A percentile compares a stretch with the other conserved stretches of the same genome.
phyloP scores from a whole-genome alignment of 2,113 vertebrate species.

The Alethe castanea region DNA sequence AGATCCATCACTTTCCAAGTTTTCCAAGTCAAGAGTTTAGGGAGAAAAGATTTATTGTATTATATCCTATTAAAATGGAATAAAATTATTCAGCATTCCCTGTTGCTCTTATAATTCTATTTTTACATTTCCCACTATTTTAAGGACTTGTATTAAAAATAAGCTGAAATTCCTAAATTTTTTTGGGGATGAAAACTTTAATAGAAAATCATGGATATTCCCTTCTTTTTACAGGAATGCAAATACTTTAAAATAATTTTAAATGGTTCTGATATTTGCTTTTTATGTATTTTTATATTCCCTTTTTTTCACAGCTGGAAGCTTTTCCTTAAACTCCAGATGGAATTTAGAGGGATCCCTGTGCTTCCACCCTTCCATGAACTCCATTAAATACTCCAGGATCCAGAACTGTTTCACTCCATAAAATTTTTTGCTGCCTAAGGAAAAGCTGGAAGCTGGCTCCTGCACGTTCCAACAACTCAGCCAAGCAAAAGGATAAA shows the following conservation, averaged over 20 bases:
- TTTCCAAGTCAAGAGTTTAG: too few species aligned
- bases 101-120: accelerated
- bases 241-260: neutral
- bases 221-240: neutral
- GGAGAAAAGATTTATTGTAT: neutral
- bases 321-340: neutral
- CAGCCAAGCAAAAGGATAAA: constrained; percentile 28
- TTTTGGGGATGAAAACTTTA: neutral
- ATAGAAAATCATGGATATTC: neutral
- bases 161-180: neutral
- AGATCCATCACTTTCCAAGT: accelerated
- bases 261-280: neutral
- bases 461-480: neutral
- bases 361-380: neutral
- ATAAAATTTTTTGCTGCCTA: neutral
- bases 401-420: neutral
- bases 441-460: constrained; percentile 19
- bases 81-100: neutral
- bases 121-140: neutral
- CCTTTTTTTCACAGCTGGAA: neutral
- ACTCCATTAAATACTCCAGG: neutral
- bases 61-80: neutral
- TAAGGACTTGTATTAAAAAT: neutral
- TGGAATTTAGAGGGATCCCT: neutral
- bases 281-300: too few species aligned